A percentile compares a stretch with the other conserved stretches of the same genome.
phyloP scores from a whole-genome alignment of 2,113 vertebrate species.

The Nerophis lumbriciformis region DNA sequence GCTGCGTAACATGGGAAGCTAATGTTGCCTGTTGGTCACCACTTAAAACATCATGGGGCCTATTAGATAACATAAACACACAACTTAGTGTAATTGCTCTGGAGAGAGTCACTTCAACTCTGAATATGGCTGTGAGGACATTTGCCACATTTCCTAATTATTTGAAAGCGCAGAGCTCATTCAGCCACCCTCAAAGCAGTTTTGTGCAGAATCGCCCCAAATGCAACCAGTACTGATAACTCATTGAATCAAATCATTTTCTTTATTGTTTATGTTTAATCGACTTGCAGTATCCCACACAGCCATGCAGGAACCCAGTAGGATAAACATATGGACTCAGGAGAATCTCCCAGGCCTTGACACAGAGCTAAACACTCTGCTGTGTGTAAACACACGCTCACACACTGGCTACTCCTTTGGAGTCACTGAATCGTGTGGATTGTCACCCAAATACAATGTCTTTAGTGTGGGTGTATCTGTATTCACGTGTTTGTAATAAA shows the following conservation, averaged over 20 bases:
- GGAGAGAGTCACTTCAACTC: conserved; percentile 59
- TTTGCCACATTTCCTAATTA: conserved; percentile 27
- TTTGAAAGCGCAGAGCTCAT: conserved; percentile 35
- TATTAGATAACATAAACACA: conserved; percentile 70
- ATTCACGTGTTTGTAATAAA: no score
- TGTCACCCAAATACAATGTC: conserved; percentile 9
- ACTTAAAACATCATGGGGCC: conserved; percentile 48
- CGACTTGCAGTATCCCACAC: conserved; percentile 52
- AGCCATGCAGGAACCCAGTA: conserved; percentile 62
- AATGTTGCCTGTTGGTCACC: conserved; percentile 26
- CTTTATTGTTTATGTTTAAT: conserved; percentile 61
- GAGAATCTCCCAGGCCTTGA: conserved; percentile 47
- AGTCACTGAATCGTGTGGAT: conserved; percentile 11
- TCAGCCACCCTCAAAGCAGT: conserved; percentile 13
- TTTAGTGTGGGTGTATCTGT: neutral
- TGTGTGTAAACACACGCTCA: conserved; percentile 41
- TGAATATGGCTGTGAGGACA: conserved; percentile 33
- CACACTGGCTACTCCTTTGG: conserved; percentile 22
- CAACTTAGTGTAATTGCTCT: conserved; percentile 65
- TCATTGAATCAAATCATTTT: conserved; percentile 26
- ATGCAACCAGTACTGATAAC: conserved; percentile 29
- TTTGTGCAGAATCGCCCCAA: neutral
- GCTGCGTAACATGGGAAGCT: conserved; percentile 25
- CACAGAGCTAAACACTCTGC: conserved; percentile 41
- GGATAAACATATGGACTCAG: conserved; percentile 59